phyloP scores from a whole-genome alignment of 1,140 invertebrate genomes.

The Drosophila pandora region DNA sequence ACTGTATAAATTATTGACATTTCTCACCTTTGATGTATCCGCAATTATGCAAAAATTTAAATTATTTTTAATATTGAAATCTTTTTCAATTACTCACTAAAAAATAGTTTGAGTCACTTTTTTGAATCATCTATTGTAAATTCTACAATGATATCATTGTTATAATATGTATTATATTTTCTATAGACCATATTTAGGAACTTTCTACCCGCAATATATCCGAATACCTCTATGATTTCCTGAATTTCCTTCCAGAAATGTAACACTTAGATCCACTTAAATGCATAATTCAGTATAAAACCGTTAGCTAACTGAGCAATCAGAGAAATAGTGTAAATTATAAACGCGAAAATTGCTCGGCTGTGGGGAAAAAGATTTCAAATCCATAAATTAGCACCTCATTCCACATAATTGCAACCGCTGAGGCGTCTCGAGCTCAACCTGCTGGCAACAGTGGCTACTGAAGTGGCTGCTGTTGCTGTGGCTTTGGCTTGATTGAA shows the following conservation, averaged over 20 bases:
- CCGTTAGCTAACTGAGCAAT: slow-evolving; percentile 64
- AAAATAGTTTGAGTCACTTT: not conserved
- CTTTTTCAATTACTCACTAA: not conserved
- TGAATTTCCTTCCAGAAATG: not conserved
- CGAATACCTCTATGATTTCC: not conserved
- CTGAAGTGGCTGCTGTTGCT: slow-evolving; percentile 6
- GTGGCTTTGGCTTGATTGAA: slow-evolving; percentile 64
- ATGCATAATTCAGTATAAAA: slow-evolving; percentile 53
- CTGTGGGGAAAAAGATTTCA: slow-evolving; percentile 51
- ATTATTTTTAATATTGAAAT: not conserved
- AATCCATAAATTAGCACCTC: slow-evolving; percentile 82
- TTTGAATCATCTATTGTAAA: not conserved
- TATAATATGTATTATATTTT: no score
- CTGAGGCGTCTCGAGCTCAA: slow-evolving; percentile 37
- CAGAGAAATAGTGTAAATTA: slow-evolving; percentile 65
- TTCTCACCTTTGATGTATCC: not conserved
- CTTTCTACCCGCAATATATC: not conserved
- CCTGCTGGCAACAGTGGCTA: slow-evolving; percentile 12
- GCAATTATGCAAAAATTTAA: not conserved
- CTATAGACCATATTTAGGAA: no score
- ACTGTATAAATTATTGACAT: not conserved
- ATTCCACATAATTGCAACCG: slow-evolving; percentile 72
- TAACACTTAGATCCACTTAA: slow-evolving; percentile 43
- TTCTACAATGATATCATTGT: not conserved
- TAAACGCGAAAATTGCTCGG: slow-evolving; percentile 58